Conservation (phyloP, 30 jellyfish, hydroid and myxozoan genomes). For the Pelagia noctiluca region DNA sequence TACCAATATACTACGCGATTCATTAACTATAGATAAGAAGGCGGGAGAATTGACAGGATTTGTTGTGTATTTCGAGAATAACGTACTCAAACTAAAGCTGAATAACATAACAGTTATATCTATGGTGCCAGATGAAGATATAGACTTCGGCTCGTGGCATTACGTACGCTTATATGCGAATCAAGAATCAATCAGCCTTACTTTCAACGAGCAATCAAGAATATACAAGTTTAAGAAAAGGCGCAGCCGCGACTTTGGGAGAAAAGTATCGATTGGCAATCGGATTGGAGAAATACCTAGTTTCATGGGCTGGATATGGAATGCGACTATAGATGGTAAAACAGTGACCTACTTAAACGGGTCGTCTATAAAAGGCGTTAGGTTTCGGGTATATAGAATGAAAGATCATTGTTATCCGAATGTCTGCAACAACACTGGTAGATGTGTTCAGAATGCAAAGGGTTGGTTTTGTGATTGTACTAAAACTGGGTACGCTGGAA, state of each 20-base stretch:
- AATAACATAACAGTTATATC: slow-evolving; percentile 17
- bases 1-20: slow-evolving; percentile 39
- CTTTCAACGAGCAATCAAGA: slow-evolving; percentile 28
- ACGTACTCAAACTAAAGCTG: slow-evolving; percentile 58
- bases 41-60: slow-evolving; percentile 55
- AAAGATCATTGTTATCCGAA: slow-evolving; percentile 87
- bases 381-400: slow-evolving; percentile 58
- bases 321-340: slow-evolving; percentile 26
- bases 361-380: slow-evolving; percentile 14
- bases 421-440: slow-evolving; percentile 79
- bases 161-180: slow-evolving; percentile 27
- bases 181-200: not conserved
- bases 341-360: slow-evolving; percentile 35
- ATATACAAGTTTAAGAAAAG: not conserved
- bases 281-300: slow-evolving; percentile 5
- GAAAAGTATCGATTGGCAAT: slow-evolving; percentile 41
- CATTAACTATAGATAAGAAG: slow-evolving; percentile 13
- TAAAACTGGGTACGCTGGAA: slow-evolving; percentile 63
- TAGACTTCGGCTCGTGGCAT: slow-evolving; percentile 79
- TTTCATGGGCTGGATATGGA: slow-evolving; percentile 66
- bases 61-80: slow-evolving; percentile 57
- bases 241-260: not conserved
- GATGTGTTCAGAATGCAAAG: slow-evolving; percentile 70
- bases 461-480: slow-evolving; percentile 80
- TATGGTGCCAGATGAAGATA: slow-evolving; percentile 46